Base-by-base conservation (phyloP, 1,140 invertebrate genomes). In the Drosophila lowei region DNA sequence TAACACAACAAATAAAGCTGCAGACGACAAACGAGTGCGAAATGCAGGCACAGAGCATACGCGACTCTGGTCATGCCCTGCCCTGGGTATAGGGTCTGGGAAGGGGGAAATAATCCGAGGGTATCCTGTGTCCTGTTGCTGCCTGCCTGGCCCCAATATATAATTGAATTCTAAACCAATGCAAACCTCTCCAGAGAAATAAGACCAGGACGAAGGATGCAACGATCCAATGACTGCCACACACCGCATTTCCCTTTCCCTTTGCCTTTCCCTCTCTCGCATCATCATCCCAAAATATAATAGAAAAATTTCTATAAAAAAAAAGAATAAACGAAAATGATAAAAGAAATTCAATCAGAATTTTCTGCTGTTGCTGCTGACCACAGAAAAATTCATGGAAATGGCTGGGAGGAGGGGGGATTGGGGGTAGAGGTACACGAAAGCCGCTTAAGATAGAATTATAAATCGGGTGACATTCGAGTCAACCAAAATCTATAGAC, bases 111-210 rank as follows among this genome's bases (percentile, higher is more conserved):
- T 41, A 41, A 15, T 54, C 18, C 11, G 9, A 50, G 41, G 23
- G 70, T 53, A 73, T 65, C 15, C 6, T 2, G 8, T 30, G 38
- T n/a, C 2, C 6, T 2, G 2, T 6, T 16, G 11, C 48, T 55
- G n/a, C 58, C 18, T 64, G 66, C n/a, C 49, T 41, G 63, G 28
- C 60, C 34, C 60, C 68, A 80, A 57, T 73, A 84, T 76, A 88
- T 88, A 86, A 86, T 86, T 88, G 81, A 86, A 86, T 86, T 81
- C 77, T 86, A 85, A 77, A 46, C 81, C 81, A 72, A 81, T 49
- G 68, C 49, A 67, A 61, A 60, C 74, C 80, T 86, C 81, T 86
- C 74, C 55, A 81, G 81, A 80, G 81, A 77, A 85, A 88, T 88
- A 78, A 81, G 77, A 54, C 30, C 59, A 53, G 43, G 42, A 53